Evolutionary conservation across 2,797 vertebrate species (phyloP).

Genomic region (Eutrigla gurnardus): DNA sequence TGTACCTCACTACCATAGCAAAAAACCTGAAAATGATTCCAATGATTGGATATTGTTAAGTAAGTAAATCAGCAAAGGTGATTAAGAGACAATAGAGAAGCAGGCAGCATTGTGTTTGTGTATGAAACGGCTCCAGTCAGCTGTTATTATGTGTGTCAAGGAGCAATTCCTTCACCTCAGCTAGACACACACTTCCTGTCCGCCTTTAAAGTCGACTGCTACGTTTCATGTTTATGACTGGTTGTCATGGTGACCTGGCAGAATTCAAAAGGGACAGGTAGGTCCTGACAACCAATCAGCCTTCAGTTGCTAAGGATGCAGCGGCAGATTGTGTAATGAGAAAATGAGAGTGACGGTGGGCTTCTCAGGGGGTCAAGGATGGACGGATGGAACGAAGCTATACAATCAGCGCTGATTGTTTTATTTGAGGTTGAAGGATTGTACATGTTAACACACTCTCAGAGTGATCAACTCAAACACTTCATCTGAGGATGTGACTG

Average conservation of each 20-base stretch:
- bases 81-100: constrained; percentile 52
- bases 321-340: constrained; percentile 60
- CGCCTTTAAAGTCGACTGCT: constrained; percentile 52
- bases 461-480: constrained; percentile 13
- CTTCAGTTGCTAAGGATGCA: constrained; percentile 75
- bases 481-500: constrained; percentile 7
- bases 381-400: constrained; percentile 17
- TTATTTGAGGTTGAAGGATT: constrained; percentile 1
- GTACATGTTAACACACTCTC: not conserved
- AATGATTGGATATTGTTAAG: constrained; percentile 48
- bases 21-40: constrained; percentile 26
- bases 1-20: constrained; percentile 9
- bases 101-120: not conserved
- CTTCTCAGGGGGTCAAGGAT: constrained; percentile 40
- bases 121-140: constrained; percentile 25
- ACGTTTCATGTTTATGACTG: constrained; percentile 71
- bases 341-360: constrained; percentile 49
- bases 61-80: constrained; percentile 50
- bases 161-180: constrained; percentile 57
- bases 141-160: constrained; percentile 50
- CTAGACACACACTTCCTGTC: constrained; percentile 29
- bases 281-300: constrained; percentile 71
- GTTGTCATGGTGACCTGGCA: constrained; percentile 74
- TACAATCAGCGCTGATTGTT: constrained; percentile 14
- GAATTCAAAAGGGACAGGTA: constrained; percentile 76